A percentile compares a stretch with the other conserved stretches of the same genome.
These are phyloP conservation scores for Tachina fera DNA, from an alignment of 2,888 invertebrate genomes.

Conservation along the genomic window DNA sequence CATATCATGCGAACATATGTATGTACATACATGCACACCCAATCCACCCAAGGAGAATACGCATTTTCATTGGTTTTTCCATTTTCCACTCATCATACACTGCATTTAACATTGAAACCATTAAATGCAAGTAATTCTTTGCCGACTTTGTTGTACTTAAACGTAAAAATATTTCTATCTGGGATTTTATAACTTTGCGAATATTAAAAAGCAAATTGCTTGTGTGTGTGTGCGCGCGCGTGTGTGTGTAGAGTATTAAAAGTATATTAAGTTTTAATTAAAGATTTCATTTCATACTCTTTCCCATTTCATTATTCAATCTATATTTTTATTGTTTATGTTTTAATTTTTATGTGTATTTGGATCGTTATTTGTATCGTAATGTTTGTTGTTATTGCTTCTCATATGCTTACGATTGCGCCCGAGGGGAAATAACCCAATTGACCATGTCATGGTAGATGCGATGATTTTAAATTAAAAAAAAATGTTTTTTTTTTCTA, in stretches of 20 bases:
- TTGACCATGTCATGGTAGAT: neutral
- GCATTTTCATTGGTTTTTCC: slow-evolving; percentile 49
- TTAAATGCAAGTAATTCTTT: slow-evolving; percentile 66
- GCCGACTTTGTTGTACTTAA: slow-evolving; percentile 31
- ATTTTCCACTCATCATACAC: slow-evolving; percentile 26
- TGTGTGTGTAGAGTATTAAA: slow-evolving; percentile 61
- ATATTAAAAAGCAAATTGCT: slow-evolving; percentile 16
- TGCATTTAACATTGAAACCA: slow-evolving; percentile 67
- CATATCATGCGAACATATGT: too few species aligned
- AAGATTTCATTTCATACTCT: slow-evolving; percentile 52
- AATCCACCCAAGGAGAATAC: slow-evolving; percentile 8
- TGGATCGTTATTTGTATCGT: slow-evolving; percentile 41
- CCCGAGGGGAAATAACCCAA: neutral
- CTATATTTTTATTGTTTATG: slow-evolving; percentile 34
- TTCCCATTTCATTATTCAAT: slow-evolving; percentile 50
- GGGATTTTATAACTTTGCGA: slow-evolving; percentile 52
- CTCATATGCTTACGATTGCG: slow-evolving; percentile 4
- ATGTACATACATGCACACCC: neutral
- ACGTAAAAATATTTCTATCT: neutral
- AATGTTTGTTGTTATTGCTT: slow-evolving; percentile 21
- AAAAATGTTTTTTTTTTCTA: too few species aligned
- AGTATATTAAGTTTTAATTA: slow-evolving; percentile 70
- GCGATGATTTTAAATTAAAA: too few species aligned
- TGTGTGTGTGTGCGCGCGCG: slow-evolving; percentile 9
- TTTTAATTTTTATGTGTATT: slow-evolving; percentile 47